Evolutionary conservation across 1,140 invertebrate genomes (phyloP), one percentile per base, ranked within the genome.

Genomic region (Calephelis virginiensis): DNA sequence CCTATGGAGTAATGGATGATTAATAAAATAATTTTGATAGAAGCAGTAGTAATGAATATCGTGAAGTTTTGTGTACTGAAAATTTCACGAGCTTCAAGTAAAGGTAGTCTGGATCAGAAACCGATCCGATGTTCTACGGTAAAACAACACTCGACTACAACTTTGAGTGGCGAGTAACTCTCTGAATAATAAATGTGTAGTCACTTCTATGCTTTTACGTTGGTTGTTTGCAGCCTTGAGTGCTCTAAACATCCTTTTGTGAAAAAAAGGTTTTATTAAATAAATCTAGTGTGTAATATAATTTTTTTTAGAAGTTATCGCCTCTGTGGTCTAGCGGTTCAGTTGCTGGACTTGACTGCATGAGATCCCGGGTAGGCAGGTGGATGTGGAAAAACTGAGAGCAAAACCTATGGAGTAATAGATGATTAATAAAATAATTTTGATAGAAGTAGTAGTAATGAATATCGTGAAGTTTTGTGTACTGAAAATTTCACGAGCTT

Each of bases 131-230:
- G 49, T 50, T 50, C 8, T 8, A 14, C 13, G 49, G 49, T 50
- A 50, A 50, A 50, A 50, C 49, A 50, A 50, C 49, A 50, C 49
- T 50, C 14, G 49, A 53, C 50, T 53, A 28, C 50, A 53, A 53
- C 50, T 53, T 53, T 53, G 50, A 53, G 50, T 53, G 50, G 50
- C 50, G 50, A 53, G 50, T 53, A 53, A 53, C 50, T 53, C 50
- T 28, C 50, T 53, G 50, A 53, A 53, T 53, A 53, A 53, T 53
- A 53, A 53, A 53, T 53, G 50, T 53, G 50, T 53, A 53, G 50
- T 53, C 50, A 53, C 50, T 53, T 53, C 50, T 53, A 53, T 53
- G 50, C 50, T 53, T 53, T 53, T 17, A 53, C 50, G 17, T 53
- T 8, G 50, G 50, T 53, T 53, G 14, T 53, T 53, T 53, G 17